A percentile compares a stretch with the other conserved stretches of the same genome.
phyloP scores from a whole-genome alignment of 2,113 vertebrate species.

The Verasper variegatus region DNA sequence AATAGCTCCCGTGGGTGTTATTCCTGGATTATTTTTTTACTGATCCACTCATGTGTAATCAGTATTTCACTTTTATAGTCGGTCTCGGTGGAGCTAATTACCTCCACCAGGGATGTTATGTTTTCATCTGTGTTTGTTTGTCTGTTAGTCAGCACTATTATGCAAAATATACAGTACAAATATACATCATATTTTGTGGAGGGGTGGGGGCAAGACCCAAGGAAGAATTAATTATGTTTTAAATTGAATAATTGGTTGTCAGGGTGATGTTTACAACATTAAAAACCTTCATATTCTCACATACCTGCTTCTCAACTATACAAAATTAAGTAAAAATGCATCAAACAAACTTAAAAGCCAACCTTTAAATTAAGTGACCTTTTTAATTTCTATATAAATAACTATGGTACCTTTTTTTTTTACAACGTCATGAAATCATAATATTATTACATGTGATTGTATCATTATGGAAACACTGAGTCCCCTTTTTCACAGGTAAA shows the following conservation, averaged over 20 bases:
- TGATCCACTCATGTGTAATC: neutral
- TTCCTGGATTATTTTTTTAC: neutral
- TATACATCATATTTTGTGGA: too few relatives aligned
- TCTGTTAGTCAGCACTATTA: neutral
- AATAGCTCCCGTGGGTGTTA: neutral
- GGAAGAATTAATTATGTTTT: too few relatives aligned
- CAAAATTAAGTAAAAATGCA: neutral
- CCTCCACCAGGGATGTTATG: neutral
- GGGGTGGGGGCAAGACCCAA: too few relatives aligned
- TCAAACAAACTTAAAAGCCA: neutral
- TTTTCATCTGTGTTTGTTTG: neutral
- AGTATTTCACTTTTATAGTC: neutral
- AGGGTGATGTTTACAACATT: neutral
- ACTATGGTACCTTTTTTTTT: neutral
- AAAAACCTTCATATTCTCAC: neutral
- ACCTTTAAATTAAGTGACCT: neutral
- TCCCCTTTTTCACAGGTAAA: too few relatives aligned
- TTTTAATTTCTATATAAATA: slow-evolving; percentile 9
- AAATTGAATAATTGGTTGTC: neutral
- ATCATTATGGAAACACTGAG: slow-evolving; percentile 17
- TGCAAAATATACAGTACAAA: too few relatives aligned
- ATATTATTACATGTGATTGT: neutral
- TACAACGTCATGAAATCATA: neutral
- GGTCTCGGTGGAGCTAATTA: neutral
- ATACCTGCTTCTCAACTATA: neutral